Evolutionary conservation across 2,888 invertebrate genomes (phyloP).

Genomic region (Alviniconcha strummeri): DNA sequence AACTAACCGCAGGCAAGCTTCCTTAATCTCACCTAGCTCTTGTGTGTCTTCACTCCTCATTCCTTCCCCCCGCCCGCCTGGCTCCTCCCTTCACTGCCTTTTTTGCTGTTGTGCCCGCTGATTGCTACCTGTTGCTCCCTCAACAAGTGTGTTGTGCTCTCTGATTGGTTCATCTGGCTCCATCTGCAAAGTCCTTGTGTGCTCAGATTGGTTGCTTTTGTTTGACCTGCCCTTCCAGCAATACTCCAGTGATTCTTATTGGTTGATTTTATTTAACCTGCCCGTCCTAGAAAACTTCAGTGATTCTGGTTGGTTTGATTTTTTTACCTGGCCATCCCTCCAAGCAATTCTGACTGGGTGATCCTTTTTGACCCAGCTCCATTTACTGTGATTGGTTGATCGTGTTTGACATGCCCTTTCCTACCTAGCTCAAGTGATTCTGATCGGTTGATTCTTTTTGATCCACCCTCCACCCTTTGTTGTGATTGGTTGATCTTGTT

Average conservation of each 20-base stretch:
- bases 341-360: too few species aligned
- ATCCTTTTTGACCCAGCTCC: too few species aligned
- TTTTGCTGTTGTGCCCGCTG: constrained; percentile 44
- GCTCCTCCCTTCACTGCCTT: constrained; percentile 33
- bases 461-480: neutral
- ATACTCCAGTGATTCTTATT: neutral
- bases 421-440: too few species aligned
- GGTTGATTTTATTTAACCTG: neutral
- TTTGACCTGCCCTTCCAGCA: neutral
- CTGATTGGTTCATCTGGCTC: constrained; percentile 20
- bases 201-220: neutral
- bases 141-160: neutral
- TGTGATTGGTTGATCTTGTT: neutral
- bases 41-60: constrained; percentile 1
- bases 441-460: neutral
- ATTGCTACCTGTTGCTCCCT: constrained; percentile 14
- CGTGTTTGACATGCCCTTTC: too few species aligned
- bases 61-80: neutral
- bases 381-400: too few species aligned
- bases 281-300: too few species aligned
- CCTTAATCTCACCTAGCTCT: constrained; percentile 34
- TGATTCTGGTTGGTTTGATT: neutral
- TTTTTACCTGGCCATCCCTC: neutral
- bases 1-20: constrained; percentile 66
- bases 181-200: too few species aligned